Base-by-base conservation (phyloP, 1,140 invertebrate species). In the Apis florea region DNA sequence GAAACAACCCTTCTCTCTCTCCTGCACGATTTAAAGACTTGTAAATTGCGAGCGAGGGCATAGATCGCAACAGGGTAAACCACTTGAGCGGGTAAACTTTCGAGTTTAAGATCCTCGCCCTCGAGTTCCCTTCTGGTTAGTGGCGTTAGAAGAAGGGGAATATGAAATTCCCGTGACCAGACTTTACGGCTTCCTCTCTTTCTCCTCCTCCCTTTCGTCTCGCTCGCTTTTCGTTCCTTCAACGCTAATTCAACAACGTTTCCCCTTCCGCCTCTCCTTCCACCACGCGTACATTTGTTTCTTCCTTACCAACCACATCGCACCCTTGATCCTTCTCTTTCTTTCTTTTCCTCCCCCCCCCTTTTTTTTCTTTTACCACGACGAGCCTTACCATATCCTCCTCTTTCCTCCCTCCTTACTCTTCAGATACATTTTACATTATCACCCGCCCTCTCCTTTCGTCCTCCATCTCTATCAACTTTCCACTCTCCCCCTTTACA, bases 1-100 rank as follows among this genome's bases (percentile, higher is more conserved):
- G 56, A 79, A 86, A 78, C 76, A 85, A 84, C 72, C 59, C 31
- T 40, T 40, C 31, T 40, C 75, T 40, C 31, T 40, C 75, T 66
- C 56, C 61, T 13, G 24, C 58, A 21, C 72, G 79, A 88, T 87
- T 88, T 84, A 82, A 75, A 79, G 69, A 85, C 74, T 78, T 86
- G 82, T 85, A 88, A 87, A 87, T 88, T 88, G 77, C 58, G 69
- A 54, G 49, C 21, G 59, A 73, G 56, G 54, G 70, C 76, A 83
- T 84, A 70, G 75, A 78, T 71, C 77, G 85, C 71, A 66, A 53
- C 49, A 31, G 82, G 59, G 49, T 81, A 81, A n/a, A 68, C 82
- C 83, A 82, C 83, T 87, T 76, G 71, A 68, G 59, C 69, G 79
- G 83, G 86, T 88, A 87, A 87, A 88, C 85, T 88, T 88, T 87